Percentiles rank a stretch among this genome's conserved stretches.
Evolutionary conservation across 2,797 vertebrate species (phyloP).

Genomic region (Clarias platycephalus): DNA sequence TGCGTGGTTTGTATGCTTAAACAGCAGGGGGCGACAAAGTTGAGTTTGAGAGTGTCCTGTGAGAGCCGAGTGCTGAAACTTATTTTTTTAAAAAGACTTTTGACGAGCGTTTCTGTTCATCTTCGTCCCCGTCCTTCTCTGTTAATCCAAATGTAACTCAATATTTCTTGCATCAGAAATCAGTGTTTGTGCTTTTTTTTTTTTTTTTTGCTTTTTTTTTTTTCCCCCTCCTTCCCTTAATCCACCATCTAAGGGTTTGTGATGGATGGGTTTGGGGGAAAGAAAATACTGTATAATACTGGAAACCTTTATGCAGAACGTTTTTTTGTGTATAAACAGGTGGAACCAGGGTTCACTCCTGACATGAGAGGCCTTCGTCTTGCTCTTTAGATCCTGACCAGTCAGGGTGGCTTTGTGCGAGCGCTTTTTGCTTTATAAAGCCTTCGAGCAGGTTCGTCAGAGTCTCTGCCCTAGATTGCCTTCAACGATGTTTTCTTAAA

Average conservation of each 20-base stretch:
- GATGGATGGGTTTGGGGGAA: not conserved
- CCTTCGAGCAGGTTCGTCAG: slow-evolving; percentile 35
- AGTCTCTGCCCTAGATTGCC: slow-evolving; percentile 51
- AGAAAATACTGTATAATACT: slow-evolving; percentile 48
- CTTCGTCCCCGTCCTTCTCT: slow-evolving; percentile 50
- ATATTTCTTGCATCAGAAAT: slow-evolving; percentile 60
- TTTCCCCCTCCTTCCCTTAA: slow-evolving; percentile 22
- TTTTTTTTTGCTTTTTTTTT: slow-evolving; percentile 53
- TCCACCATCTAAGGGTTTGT: slow-evolving; percentile 52
- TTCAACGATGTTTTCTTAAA: slow-evolving; percentile 63
- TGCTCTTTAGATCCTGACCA: slow-evolving; percentile 35
- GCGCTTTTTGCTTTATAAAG: slow-evolving; percentile 33
- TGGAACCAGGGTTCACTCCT: slow-evolving; percentile 41
- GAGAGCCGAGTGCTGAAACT: not conserved
- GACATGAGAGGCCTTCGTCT: slow-evolving; percentile 30
- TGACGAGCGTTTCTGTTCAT: not conserved
- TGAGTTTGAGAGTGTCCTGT: not conserved
- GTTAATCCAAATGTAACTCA: slow-evolving; percentile 66
- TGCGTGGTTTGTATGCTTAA: not conserved
- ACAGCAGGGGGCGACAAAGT: slow-evolving; percentile 17
- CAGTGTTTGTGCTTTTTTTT: slow-evolving; percentile 64
- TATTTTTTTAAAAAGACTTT: not conserved
- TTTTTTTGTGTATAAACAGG: slow-evolving; percentile 20
- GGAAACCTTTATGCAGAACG: slow-evolving; percentile 57
- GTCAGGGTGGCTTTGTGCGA: slow-evolving; percentile 13